Base-by-base conservation (phyloP, 2,113 vertebrate genomes). In the Misgurnus anguillicaudatus region DNA sequence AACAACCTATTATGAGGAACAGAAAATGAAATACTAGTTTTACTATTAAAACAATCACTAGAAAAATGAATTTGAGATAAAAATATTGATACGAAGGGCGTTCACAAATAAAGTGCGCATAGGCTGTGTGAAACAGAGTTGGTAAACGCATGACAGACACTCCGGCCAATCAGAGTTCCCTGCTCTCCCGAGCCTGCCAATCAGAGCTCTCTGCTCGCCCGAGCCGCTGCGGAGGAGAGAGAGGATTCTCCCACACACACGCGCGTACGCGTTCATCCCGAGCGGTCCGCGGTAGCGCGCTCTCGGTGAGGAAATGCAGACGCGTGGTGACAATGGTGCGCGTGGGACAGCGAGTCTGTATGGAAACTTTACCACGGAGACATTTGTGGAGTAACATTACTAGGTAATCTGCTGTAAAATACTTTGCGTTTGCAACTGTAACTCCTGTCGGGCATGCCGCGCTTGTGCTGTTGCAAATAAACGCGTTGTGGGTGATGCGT, bases 221-320 rank as follows among this genome's bases (percentile, higher is more conserved):
- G 71, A 81, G 73, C 85, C 63, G 69, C 83, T 73, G 82, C 79
- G 42, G 53, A 74, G 74, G 81, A 90, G 85, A 81, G 82, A 84
- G 51, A 86, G 51, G 87, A 91, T 91, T 90, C 86, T 79, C 85
- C 85, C 58, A 68, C 75, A 80, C 75, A 69, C 85, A 68, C 82
- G 83, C 84, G 75, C 77, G 75, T 87, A 80, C 84, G 82, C 73
- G 72, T 19, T 19, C 86, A 70, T 78, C 75, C 85, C 42, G 55
- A n/a, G 21, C 76, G 11, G 38, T 38, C 7, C 39, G n/a, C 8
- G 38, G 69, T 60, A n/a, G 45, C 74, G 31, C 62, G 19, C 39
- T 62, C 79, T 79, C 66, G 64, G 47, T 57, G n/a, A 41, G 71
- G 61, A 66, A 83, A 65, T 68, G 69, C 75, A 61, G 66, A 38